Percentiles rank a stretch among this genome's conserved stretches.
Conservation (phyloP, 2,797 vertebrate species). For the Tinamus major region DNA sequence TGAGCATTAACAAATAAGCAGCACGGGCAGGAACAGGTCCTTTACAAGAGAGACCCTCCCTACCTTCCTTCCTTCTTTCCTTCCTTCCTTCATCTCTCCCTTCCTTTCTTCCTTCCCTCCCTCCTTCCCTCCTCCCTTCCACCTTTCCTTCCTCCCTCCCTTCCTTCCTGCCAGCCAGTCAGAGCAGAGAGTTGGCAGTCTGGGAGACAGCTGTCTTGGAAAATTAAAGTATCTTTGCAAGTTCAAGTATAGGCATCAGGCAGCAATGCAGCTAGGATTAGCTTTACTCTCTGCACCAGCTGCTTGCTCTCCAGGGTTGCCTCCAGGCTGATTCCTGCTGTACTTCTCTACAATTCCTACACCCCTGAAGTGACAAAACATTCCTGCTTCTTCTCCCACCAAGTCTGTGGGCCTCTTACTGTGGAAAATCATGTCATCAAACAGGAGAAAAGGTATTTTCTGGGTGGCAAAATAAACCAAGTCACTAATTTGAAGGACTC, state of each 20-base stretch:
- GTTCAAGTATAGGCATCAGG: not conserved
- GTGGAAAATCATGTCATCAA: not conserved
- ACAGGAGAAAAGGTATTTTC: accelerated
- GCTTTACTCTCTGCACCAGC: not conserved
- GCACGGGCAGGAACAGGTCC: not conserved
- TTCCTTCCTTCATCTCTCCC: no score
- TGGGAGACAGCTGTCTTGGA: conserved; percentile 4
- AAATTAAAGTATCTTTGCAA: not conserved
- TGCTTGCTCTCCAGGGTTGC: not conserved
- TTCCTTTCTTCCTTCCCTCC: no score
- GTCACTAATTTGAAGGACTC: not conserved
- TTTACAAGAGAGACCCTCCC: not conserved
- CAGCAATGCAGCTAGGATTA: not conserved
- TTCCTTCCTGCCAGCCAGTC: not conserved
- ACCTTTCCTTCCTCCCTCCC: no score
- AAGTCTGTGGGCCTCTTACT: not conserved
- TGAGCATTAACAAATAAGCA: not conserved
- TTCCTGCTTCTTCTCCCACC: not conserved
- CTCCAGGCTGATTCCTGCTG: not conserved
- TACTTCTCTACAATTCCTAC: accelerated
- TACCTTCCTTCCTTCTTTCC: no score
- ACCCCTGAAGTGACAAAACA: not conserved
- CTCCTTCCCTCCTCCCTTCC: no score
- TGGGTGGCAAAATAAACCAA: not conserved
- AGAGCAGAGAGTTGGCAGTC: not conserved